A percentile compares a stretch with the other conserved stretches of the same genome.
phyloP scores from a whole-genome alignment of 64 coral and sea anemone genomes.

The Exaiptasia diaphana region DNA sequence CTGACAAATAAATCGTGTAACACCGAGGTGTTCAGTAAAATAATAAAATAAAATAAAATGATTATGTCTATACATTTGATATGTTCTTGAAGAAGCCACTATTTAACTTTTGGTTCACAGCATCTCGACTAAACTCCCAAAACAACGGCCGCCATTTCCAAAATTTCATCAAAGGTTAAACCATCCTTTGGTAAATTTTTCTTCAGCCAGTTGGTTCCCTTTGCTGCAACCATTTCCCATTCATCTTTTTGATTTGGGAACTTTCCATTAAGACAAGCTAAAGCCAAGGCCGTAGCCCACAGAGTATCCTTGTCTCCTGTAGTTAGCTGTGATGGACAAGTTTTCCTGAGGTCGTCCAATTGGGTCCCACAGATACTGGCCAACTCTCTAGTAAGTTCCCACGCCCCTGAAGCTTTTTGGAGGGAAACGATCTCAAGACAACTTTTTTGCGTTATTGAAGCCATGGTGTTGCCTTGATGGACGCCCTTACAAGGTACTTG shows the following conservation, averaged over 20 bases:
- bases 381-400: conserved; percentile 49
- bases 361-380: not conserved
- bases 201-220: conserved; percentile 52
- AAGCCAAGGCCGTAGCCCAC: conserved; percentile 74
- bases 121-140: conserved; percentile 42
- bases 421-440: conserved; percentile 5
- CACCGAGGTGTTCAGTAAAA: too few relatives aligned
- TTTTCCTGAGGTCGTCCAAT: conserved; percentile 4
- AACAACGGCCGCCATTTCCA: conserved; percentile 16
- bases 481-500: too few relatives aligned
- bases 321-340: conserved; percentile 19
- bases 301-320: not conserved
- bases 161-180: not conserved
- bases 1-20: too few relatives aligned
- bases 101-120: too few relatives aligned
- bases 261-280: conserved; percentile 43
- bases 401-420: conserved; percentile 64
- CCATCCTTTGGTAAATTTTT: not conserved
- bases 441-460: too few relatives aligned
- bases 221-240: conserved; percentile 58
- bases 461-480: too few relatives aligned
- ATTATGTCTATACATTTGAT: too few relatives aligned
- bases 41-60: too few relatives aligned
- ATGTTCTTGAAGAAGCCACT: too few relatives aligned
- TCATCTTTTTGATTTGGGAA: conserved; percentile 44